Percentiles rank a stretch among this genome's conserved stretches.
These are phyloP conservation scores for Eulithis prunata DNA, from an alignment of 2,888 invertebrate species.

Conservation along the genomic window DNA sequence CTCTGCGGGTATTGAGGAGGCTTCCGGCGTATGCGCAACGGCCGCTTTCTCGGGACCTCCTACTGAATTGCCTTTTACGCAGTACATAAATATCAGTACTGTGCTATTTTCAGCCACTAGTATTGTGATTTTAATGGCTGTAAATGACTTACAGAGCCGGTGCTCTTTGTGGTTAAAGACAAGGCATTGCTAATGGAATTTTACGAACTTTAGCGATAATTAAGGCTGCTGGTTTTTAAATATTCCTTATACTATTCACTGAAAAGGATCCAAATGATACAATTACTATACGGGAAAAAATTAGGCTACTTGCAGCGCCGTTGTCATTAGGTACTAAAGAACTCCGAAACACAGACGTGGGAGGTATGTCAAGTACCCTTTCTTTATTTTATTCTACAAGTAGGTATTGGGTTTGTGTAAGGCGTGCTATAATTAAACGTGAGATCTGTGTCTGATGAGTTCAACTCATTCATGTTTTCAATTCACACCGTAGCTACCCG, in stretches of 20 bases:
- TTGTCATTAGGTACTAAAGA: no score
- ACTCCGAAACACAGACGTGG: no score
- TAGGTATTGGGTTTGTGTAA: no score
- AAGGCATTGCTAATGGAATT: constrained; percentile 9
- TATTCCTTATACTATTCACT: background rate
- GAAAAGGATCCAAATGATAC: no score
- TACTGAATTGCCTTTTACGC: constrained; percentile 54
- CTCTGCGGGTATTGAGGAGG: constrained; percentile 50
- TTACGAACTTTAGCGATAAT: background rate
- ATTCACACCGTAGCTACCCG: constrained; percentile 39
- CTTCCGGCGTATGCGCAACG: constrained; percentile 55
- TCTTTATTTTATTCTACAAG: no score
- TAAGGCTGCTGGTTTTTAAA: background rate
- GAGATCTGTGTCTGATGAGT: constrained; percentile 22
- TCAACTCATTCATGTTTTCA: constrained; percentile 33
- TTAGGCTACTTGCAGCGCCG: no score
- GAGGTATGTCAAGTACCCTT: no score
- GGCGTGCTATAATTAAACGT: constrained; percentile 1
- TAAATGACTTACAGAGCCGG: constrained; percentile 8
- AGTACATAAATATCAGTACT: constrained; percentile 26
- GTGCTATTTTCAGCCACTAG: constrained; percentile 18
- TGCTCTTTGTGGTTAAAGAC: constrained; percentile 12
- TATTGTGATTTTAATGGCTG: constrained; percentile 18
- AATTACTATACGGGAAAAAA: no score
- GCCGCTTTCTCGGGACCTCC: constrained; percentile 56